Base-by-base conservation (phyloP, 2,888 invertebrate genomes). In the Napeogenes sylphis region DNA sequence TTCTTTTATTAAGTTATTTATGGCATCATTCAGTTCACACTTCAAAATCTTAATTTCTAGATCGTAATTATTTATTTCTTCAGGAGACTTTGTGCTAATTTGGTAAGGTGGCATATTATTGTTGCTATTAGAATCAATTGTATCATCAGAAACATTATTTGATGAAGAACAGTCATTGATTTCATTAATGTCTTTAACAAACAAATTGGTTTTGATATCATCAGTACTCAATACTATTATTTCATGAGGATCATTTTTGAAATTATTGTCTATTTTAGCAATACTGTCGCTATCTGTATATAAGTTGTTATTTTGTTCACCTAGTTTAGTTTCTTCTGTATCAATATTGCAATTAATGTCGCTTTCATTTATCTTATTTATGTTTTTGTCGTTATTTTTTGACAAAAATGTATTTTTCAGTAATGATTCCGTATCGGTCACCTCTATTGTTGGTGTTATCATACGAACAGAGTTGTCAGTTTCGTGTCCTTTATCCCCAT, bases 401-500 rank as follows among this genome's bases (percentile, higher is more conserved):
- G 76, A 63, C 53, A 81, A 71, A 71, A 83, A 86, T 13, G 82
- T 77, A 66, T 82, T 84, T 67, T 84, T 89, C 0, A 89, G 71
- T 46, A 90, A 80, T 58, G 80, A 83, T 75, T 89, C 90, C 38
- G 90, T 83, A 67, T 88, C 86, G 47, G 85, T 87, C 2, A 91
- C 87, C 80, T 91, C 91, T 67, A 91, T 91, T 3, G 88, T 90
- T 35, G 91, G 91, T 32, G 91, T 91, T 46, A 86, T 86, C 74
- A 91, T 90, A 47, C 90, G 84, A 4, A 91, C 79, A 58, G 90
- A 85, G 47, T 84, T 85, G 69, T 91, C 91, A 51, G 87, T 87
- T 69, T 91, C 89, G 58, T 87, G 81, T 2, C 80, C 83, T 63
- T 91, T 88, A 63, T 84, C 85, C 42, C 77, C 79, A 57, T 90